Base-by-base conservation (phyloP, 1,140 invertebrate species). In the Steinernema feltiae region DNA sequence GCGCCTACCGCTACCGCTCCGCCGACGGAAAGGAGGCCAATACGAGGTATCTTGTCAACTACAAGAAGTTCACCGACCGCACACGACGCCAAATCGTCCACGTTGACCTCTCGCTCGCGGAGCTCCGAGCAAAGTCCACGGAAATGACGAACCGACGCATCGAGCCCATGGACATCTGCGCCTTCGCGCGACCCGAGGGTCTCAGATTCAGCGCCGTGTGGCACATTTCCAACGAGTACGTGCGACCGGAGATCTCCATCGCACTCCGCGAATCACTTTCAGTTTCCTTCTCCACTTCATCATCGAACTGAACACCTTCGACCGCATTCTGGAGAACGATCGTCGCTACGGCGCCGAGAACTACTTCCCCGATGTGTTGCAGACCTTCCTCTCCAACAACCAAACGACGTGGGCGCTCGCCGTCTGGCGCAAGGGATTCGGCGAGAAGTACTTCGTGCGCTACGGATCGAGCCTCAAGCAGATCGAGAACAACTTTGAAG, bases 81-180 rank as follows among this genome's bases (percentile, higher is more conserved):
- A 27, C 2, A 15, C 12, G 24, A n/a, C 12, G 53, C 12, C 53
- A 63, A 27, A 63, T 27, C 3, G 53, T 63, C 53, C 24, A 15
- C 12, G 53, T 63, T 3, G 53, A 63, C 53, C 53, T 63, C 53
- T 63, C 53, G 3, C 24, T 63, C 12, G 53, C 12, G 2, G 53
- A 63, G 53, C 53, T 63, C 53, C 12, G 53, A 15, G 24, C 53
- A 7, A 15, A 27, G 15, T 63, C 53, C 12, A 63, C 53, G 7
- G 53, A 63, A 27, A 63, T 63, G 53, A 63, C 53, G 15, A 27
- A 15, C 53, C 15, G 24, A 3, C 53, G 53, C 12, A 63, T 63
- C 53, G 53, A 63, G 24, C 53, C 53, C 3, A 21, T 63, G 53
- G 53, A 63, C 53, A 63, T 63, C 53, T 63, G 53, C 53, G 53